phyloP scores from a whole-genome alignment of 2,888 invertebrate genomes.

The Noctua pronuba region DNA sequence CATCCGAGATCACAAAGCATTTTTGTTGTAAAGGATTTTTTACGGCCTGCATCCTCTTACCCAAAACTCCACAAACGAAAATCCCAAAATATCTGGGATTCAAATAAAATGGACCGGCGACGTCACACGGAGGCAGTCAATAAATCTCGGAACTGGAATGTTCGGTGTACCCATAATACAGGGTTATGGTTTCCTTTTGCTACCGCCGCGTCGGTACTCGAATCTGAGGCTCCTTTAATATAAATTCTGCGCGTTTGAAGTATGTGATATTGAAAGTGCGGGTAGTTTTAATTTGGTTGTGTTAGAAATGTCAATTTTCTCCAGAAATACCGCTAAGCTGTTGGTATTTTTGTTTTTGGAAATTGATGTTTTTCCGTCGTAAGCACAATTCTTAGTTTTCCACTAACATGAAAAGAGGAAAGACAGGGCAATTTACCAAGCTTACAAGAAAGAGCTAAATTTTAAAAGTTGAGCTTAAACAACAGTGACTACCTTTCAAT shows the following conservation, averaged over 20 bases:
- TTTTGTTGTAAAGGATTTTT: constrained; percentile 42
- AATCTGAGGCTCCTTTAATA: constrained; percentile 33
- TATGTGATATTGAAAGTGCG: constrained; percentile 19
- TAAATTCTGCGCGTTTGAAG: constrained; percentile 51
- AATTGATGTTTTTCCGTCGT: neutral
- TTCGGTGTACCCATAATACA: constrained; percentile 73
- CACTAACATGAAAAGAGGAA: neutral
- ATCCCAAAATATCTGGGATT: constrained; percentile 42
- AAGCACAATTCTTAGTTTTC: neutral
- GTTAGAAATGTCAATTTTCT: neutral
- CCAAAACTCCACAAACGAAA: constrained; percentile 36
- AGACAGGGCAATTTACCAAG: neutral
- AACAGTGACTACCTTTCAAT: neutral
- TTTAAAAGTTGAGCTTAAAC: neutral
- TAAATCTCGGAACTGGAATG: constrained; percentile 70
- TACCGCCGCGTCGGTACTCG: neutral
- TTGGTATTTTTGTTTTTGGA: neutral
- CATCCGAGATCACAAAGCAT: constrained; percentile 44
- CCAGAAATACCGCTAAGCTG: neutral
- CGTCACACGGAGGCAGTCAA: constrained; percentile 53
- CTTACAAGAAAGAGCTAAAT: neutral
- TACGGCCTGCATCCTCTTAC: constrained; percentile 41
- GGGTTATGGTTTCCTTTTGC: constrained; percentile 66
- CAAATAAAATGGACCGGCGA: constrained; percentile 53
- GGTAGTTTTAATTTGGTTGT: neutral